Evolutionary conservation across 2,888 invertebrate species (phyloP).

Genomic region (Aspidiotus rigidus): DNA sequence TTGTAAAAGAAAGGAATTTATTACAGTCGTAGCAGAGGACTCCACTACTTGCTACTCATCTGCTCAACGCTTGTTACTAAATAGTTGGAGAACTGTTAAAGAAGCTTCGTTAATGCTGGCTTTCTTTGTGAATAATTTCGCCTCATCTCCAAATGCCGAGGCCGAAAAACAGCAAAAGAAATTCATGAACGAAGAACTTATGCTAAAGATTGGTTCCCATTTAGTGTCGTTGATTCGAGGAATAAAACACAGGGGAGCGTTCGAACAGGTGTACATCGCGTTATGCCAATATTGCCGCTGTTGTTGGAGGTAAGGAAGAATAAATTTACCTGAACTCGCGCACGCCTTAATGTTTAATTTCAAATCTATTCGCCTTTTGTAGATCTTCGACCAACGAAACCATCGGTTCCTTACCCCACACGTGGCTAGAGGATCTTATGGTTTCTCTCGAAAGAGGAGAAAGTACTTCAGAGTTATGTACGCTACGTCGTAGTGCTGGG

Average conservation of each 20-base stretch:
- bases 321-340: not conserved
- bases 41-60: conserved; percentile 47
- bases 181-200: conserved; percentile 41
- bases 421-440: conserved; percentile 10
- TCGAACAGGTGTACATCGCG: conserved; percentile 87
- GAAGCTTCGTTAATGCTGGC: conserved; percentile 67
- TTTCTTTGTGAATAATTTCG: conserved; percentile 50
- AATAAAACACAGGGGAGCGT: conserved; percentile 92
- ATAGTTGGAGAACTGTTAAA: conserved; percentile 89
- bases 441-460: conserved; percentile 40
- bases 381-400: not conserved
- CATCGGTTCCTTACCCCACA: conserved; percentile 5
- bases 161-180: not conserved
- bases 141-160: conserved; percentile 41
- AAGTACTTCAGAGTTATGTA: conserved; percentile 52
- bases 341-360: no score
- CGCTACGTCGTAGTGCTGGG: conserved; percentile 86
- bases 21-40: conserved; percentile 38
- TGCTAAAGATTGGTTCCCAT: conserved; percentile 55
- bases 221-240: conserved; percentile 57
- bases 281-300: conserved; percentile 66
- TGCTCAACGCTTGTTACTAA: conserved; percentile 79
- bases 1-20: conserved; percentile 15
- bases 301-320: conserved; percentile 50
- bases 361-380: not conserved